These are phyloP conservation scores for Flexamia atlantica DNA, from an alignment of 2,888 invertebrate species.

Conservation along the genomic window DNA sequence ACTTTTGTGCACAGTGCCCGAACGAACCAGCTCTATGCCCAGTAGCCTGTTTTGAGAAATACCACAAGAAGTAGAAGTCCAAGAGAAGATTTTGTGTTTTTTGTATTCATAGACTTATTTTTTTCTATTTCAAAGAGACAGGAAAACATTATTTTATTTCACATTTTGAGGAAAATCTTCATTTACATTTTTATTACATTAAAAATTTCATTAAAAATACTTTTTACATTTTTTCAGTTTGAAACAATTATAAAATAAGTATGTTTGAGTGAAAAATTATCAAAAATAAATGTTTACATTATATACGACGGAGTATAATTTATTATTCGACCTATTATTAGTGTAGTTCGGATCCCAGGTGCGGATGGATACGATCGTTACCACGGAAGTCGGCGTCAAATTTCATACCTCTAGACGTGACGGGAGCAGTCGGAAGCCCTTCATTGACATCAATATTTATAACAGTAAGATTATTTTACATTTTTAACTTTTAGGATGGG, in stretches of 20 bases:
- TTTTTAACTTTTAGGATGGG: conserved; percentile 11
- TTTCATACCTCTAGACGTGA: conserved; percentile 16
- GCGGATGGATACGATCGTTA: neutral
- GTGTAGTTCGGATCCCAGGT: conserved; percentile 5
- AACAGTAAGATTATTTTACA: conserved; percentile 13
- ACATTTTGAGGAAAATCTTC: neutral
- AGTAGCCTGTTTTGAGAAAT: conserved; percentile 7
- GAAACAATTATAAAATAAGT: neutral
- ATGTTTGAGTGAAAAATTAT: conserved; percentile 6
- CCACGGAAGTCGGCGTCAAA: conserved; percentile 15
- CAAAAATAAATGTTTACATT: conserved; percentile 7
- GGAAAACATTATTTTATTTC: neutral
- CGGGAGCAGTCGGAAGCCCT: neutral
- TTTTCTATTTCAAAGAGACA: conserved; percentile 13
- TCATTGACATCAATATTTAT: neutral
- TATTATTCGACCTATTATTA: neutral
- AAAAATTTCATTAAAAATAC: neutral
- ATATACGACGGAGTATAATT: neutral
- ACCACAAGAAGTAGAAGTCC: neutral
- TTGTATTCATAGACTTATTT: conserved; percentile 17
- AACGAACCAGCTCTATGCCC: conserved; percentile 18
- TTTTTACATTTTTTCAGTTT: neutral
- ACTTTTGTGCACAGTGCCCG: too few relatives aligned
- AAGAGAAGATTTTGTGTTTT: neutral
- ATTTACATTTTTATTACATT: neutral